Evolutionary conservation across 2,113 vertebrate genomes (phyloP).

Genomic region (Henicopernis longicauda): DNA sequence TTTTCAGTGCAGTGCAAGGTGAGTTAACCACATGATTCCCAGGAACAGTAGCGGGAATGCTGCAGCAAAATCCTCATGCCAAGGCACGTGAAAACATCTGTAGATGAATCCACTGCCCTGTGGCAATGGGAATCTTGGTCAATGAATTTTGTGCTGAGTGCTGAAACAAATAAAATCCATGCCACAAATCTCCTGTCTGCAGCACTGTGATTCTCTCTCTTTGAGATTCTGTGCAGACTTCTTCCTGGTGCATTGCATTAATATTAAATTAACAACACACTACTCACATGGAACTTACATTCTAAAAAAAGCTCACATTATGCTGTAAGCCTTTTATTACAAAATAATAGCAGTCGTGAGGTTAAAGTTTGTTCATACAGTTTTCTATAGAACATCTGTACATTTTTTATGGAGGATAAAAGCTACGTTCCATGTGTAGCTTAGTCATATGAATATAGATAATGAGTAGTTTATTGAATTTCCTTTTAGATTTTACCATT

Average conservation of each 20-base stretch:
- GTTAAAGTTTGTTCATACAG: constrained; percentile 69
- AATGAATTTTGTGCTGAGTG: neutral
- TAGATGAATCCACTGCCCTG: neutral
- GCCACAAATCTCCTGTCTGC: constrained; percentile 21
- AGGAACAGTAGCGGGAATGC: neutral
- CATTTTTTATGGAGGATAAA: constrained; percentile 60
- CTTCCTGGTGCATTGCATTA: constrained; percentile 64
- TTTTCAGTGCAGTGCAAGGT: constrained; percentile 23
- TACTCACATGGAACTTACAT: constrained; percentile 61
- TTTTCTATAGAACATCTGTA: constrained; percentile 70
- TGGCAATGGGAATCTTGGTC: neutral
- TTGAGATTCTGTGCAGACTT: constrained; percentile 58
- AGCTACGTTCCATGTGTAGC: constrained; percentile 48
- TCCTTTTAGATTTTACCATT: constrained; percentile 45
- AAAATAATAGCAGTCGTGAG: constrained; percentile 73
- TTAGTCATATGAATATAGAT: constrained; percentile 65
- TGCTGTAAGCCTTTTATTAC: constrained; percentile 73
- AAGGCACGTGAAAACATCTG: neutral
- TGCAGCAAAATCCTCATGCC: neutral
- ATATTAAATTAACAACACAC: constrained; percentile 72
- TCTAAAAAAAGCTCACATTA: constrained; percentile 74
- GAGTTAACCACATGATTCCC: constrained; percentile 32
- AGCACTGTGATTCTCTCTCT: constrained; percentile 46
- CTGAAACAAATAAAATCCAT: neutral
- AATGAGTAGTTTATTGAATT: constrained; percentile 52